Conservation (phyloP, 2,888 invertebrate genomes). For the Athrips mouffetella region DNA sequence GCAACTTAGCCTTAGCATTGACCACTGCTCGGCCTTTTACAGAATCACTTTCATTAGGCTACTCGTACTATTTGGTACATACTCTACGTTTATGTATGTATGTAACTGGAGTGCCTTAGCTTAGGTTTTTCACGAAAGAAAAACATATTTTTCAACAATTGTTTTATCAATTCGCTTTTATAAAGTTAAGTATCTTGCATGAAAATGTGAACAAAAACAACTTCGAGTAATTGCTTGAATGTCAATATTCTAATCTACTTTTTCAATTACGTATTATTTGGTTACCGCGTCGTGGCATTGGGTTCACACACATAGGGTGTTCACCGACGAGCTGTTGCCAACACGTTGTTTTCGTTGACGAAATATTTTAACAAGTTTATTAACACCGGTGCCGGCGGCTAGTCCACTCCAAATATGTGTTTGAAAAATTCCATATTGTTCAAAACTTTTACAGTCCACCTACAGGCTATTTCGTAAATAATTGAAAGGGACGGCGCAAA, state of each 20-base stretch:
- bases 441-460: constrained; percentile 2
- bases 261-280: constrained; percentile 2
- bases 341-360: constrained; percentile 42
- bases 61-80: too few species aligned
- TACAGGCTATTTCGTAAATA: constrained; percentile 2
- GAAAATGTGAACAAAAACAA: neutral
- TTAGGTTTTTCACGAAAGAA: too few species aligned
- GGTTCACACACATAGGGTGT: too few species aligned
- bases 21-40: too few species aligned
- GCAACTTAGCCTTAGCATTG: too few species aligned
- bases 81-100: too few species aligned
- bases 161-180: too few species aligned
- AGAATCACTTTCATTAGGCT: too few species aligned
- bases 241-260: neutral
- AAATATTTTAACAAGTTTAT: constrained; percentile 53
- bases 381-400: constrained; percentile 30
- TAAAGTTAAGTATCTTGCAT: too few species aligned
- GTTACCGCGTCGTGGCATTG: constrained; percentile 21
- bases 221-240: neutral
- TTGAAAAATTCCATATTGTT: constrained; percentile 13
- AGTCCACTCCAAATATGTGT: constrained; percentile 17
- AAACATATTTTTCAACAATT: too few species aligned
- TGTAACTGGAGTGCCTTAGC: too few species aligned
- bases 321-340: constrained; percentile 28
- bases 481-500: neutral